Evolutionary conservation across 1,140 invertebrate genomes (phyloP).

Genomic region (Euura lappo): DNA sequence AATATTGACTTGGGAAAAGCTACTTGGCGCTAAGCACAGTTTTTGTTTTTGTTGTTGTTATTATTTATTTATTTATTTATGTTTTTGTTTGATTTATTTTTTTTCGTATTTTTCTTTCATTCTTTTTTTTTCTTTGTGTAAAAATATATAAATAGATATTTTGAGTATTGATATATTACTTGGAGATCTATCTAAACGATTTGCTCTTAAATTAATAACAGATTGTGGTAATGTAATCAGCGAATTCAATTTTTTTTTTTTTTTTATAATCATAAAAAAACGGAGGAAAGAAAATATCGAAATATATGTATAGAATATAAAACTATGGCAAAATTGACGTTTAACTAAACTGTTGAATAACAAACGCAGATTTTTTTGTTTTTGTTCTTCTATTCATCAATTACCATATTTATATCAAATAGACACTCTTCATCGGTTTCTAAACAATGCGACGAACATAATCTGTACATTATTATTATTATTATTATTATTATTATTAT

Average conservation of each 20-base stretch:
- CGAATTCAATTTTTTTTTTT: neutral
- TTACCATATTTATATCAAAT: too few species aligned
- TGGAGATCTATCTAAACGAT: conserved; percentile 26
- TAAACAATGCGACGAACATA: too few species aligned
- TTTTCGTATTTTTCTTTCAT: too few species aligned
- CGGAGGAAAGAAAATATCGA: neutral
- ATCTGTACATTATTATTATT: too few species aligned
- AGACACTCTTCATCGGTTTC: too few species aligned
- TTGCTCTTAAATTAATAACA: neutral
- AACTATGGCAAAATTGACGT: too few species aligned
- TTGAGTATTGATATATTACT: conserved; percentile 25
- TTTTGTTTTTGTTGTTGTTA: neutral
- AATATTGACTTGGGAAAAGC: conserved; percentile 30
- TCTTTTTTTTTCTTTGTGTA: neutral
- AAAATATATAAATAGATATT: conserved; percentile 35
- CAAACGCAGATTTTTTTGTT: too few species aligned
- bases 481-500: too few species aligned
- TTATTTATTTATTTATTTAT: too few species aligned
- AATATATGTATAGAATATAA: neutral
- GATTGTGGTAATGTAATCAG: neutral
- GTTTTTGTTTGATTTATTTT: neutral
- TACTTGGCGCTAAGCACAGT: conserved; percentile 5
- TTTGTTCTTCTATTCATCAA: neutral
- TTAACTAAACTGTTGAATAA: too few species aligned
- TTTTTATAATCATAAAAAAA: neutral